A percentile compares a stretch with the other conserved stretches of the same genome.
Evolutionary conservation across 2,113 vertebrate species (phyloP).

Genomic region (Malurus cyaneus): DNA sequence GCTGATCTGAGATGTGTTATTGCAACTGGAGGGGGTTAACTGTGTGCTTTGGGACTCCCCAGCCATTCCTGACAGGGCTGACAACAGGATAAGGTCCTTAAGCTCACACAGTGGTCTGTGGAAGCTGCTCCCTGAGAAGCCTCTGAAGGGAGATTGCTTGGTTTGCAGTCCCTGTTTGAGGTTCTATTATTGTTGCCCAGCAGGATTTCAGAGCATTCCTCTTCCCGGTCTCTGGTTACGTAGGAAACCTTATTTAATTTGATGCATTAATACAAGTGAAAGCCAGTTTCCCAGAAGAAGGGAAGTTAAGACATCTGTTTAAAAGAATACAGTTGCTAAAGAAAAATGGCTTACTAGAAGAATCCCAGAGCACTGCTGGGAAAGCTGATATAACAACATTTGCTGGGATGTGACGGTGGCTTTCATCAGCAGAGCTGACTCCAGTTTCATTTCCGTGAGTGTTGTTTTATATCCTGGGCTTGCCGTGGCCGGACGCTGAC

Average conservation of each 20-base stretch:
- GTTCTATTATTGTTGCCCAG: neutral
- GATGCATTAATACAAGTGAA: slow-evolving; percentile 1
- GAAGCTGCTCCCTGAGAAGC: neutral
- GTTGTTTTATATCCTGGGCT: neutral
- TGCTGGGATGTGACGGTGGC: neutral
- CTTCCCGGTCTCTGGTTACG: neutral
- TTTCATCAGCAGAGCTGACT: neutral
- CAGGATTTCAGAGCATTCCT: slow-evolving; percentile 1
- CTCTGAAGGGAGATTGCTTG: neutral
- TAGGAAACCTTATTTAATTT: slow-evolving; percentile 19
- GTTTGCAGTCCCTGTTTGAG: neutral
- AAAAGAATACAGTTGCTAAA: slow-evolving; percentile 12
- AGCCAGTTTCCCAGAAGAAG: slow-evolving; percentile 44
- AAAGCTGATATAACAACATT: slow-evolving; percentile 5
- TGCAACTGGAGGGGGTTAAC: neutral
- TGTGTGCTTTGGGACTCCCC: accelerated
- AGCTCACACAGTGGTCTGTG: neutral
- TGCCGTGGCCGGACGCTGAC: neutral
- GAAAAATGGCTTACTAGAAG: slow-evolving; percentile 31
- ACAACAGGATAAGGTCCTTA: neutral
- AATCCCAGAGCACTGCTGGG: slow-evolving; percentile 24
- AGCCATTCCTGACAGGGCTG: neutral
- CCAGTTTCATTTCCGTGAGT: neutral
- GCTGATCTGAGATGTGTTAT: neutral
- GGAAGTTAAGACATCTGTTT: slow-evolving; percentile 54